A percentile compares a stretch with the other conserved stretches of the same genome.
Evolutionary conservation across 2,113 vertebrate species (phyloP).

Genomic region (Tretioscincus oriximinensis): DNA sequence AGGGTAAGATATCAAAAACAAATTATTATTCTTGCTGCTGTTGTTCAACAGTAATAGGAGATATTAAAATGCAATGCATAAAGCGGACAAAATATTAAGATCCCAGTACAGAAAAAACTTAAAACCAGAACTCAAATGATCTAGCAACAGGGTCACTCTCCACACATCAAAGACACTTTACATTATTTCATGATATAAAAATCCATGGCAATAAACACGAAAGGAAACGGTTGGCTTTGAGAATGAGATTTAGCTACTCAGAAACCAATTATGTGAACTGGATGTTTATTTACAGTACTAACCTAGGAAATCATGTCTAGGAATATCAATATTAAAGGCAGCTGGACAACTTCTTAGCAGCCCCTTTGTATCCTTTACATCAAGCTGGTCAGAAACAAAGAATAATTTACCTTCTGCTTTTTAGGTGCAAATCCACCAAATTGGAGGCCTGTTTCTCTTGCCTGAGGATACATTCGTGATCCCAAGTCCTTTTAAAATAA

Average conservation of each 20-base stretch:
- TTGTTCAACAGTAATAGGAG: neutral
- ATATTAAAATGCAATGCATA: neutral
- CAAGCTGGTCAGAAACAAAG: too few species aligned
- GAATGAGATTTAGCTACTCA: neutral
- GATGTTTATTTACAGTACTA: neutral
- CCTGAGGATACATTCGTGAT: slow-evolving; percentile 76
- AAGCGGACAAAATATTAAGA: neutral
- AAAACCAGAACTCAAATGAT: too few species aligned
- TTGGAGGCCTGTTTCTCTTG: slow-evolving; percentile 68
- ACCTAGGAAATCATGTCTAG: neutral
- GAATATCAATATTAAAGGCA: neutral
- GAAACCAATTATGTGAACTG: neutral
- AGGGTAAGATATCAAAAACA: too few species aligned
- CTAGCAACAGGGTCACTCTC: neutral
- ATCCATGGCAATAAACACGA: neutral
- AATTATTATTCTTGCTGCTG: too few species aligned
- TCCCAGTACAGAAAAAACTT: too few species aligned
- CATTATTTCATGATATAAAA: neutral
- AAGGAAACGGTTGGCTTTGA: neutral
- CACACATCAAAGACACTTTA: neutral
- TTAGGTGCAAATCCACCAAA: slow-evolving; percentile 72
- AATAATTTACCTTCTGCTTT: slow-evolving; percentile 71
- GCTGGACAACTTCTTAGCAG: neutral
- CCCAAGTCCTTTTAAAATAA: slow-evolving; percentile 73
- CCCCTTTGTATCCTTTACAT: neutral